Base-by-base conservation (phyloP, 2,797 vertebrate species). In the Lutjanus campechanus region DNA sequence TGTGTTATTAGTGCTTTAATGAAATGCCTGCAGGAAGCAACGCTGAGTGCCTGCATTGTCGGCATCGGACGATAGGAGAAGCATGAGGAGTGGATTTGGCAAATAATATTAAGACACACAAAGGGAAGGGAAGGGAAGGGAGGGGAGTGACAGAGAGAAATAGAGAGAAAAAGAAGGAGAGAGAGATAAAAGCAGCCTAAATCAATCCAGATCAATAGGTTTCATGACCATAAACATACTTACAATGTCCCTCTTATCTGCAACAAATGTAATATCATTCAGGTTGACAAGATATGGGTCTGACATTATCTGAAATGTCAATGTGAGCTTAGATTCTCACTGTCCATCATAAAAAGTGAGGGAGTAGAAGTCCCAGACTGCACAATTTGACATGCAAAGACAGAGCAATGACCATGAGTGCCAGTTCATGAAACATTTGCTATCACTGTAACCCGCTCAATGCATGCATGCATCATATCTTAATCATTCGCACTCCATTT, bases 1-100 rank as follows among this genome's bases (percentile, higher is more conserved):
- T 91, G 92, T 94, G 93, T 95, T 95, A 95, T 95, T 95, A 94
- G 94, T 91, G 89, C 88, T 90, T 93, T 95, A 94, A 96, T 95
- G 92, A 95, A 95, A 93, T 85, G 94, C 95, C 94, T 88, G 94
- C 93, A 95, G 94, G 94, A 94, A 92, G 92, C 89, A 77, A 85
- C 53, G 79, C 82, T 85, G 88, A 93, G 89, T 88, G 89, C 72
- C 84, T 89, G 78, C 79, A 68, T 71, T 88, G 88, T 85, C 78
- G 69, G 62, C 78, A 80, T 76, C 8, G 53, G 74, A 86, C 58
- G 66, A 78, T 55, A 83, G 76, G 70, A 86, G 72, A 82, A 79
- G 81, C 71, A 82, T 15, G 66, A 82, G 75, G 66, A 82, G 69
- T 51, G 80, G 67, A 83, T 90, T 78, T 85, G 69, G 76, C 55